phyloP scores from a whole-genome alignment of 2,888 invertebrate species.

The Tanytarsus gracilentus region DNA sequence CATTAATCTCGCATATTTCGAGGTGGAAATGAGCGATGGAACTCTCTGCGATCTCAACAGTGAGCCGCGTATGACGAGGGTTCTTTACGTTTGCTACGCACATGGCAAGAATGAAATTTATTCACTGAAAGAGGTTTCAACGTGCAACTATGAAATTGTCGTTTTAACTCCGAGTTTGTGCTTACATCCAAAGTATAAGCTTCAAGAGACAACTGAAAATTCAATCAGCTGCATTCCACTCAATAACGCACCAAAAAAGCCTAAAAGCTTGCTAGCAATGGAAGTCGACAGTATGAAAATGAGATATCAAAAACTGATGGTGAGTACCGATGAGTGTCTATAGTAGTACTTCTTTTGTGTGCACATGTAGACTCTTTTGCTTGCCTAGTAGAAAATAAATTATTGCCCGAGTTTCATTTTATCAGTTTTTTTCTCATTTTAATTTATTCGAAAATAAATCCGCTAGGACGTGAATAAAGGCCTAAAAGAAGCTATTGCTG shows the following conservation, averaged over 20 bases:
- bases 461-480: conserved; percentile 42
- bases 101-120: conserved; percentile 87
- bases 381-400: conserved; percentile 6
- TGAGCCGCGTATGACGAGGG: conserved; percentile 67
- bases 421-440: conserved; percentile 30
- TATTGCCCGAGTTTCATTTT: conserved; percentile 11
- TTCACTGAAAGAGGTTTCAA: conserved; percentile 84
- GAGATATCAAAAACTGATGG: conserved; percentile 51
- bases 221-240: conserved; percentile 64
- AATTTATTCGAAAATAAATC: conserved; percentile 35
- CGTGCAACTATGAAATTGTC: conserved; percentile 88
- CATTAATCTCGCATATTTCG: conserved; percentile 76
- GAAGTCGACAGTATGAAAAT: conserved; percentile 64
- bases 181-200: conserved; percentile 77
- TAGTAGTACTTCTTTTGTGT: conserved; percentile 22
- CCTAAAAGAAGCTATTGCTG: conserved; percentile 48
- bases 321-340: conserved; percentile 36
- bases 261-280: conserved; percentile 58
- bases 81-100: conserved; percentile 81
- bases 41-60: conserved; percentile 87
- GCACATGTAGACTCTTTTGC: conserved; percentile 29
- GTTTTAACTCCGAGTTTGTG: conserved; percentile 83
- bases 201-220: conserved; percentile 67
- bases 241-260: conserved; percentile 59
- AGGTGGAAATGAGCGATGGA: conserved; percentile 79